Percentiles rank a stretch among this genome's conserved stretches.
These are phyloP conservation scores for mouse (Mus musculus) DNA, from an alignment of 2,113 vertebrate species.

Conservation along the genomic window DNA sequence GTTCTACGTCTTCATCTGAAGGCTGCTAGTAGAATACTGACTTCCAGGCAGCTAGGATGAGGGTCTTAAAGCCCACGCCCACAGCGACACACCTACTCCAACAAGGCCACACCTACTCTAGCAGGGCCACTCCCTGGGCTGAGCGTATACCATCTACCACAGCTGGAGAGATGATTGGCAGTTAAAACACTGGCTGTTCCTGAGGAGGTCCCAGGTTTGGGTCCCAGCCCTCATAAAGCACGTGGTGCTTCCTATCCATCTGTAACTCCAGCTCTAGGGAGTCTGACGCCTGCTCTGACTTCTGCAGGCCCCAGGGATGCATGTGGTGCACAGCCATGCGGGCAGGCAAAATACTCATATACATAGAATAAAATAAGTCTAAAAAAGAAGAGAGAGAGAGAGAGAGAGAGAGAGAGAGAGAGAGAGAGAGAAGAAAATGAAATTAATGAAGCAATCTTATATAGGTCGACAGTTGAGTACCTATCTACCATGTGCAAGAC, in stretches of 20 bases:
- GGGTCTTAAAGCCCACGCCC: too few relatives aligned
- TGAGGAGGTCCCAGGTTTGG: background rate
- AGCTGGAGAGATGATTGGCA: background rate
- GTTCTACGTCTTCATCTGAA: too few relatives aligned
- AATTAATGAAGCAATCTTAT: background rate
- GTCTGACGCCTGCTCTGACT: background rate
- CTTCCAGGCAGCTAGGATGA: too few relatives aligned
- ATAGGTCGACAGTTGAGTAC: background rate
- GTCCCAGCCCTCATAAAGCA: background rate
- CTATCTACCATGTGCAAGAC: background rate
- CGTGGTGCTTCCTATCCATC: background rate
- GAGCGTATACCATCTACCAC: too few relatives aligned
- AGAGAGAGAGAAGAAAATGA: background rate
- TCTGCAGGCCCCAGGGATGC: background rate
- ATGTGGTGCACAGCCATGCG: background rate
- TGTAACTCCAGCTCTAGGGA: background rate
- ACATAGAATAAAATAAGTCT: background rate
- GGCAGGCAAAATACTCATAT: background rate
- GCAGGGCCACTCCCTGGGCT: too few relatives aligned
- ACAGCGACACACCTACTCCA: too few relatives aligned
- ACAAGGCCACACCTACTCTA: too few relatives aligned
- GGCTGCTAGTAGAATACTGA: too few relatives aligned
- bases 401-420: accelerated
- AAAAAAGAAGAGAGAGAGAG: background rate
- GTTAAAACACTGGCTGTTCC: background rate